Base-by-base conservation (phyloP, 2,113 vertebrate species). In the Trematocara marginatum region DNA sequence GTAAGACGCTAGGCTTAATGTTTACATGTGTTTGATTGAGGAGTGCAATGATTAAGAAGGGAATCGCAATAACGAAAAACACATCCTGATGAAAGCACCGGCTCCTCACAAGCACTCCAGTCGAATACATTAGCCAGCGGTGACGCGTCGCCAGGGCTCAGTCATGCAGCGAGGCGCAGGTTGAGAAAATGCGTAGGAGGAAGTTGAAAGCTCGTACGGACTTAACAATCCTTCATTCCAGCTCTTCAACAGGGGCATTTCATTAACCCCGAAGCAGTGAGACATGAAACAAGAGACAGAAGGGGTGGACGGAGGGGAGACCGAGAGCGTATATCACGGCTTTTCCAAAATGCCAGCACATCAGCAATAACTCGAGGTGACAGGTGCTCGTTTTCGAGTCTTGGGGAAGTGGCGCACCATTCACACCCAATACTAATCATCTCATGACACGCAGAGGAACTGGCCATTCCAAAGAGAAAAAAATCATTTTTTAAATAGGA, bases 191-290 rank as follows among this genome's bases (percentile, higher is more conserved):
- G 59, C 8, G 64, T 82, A 69, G 87, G 89, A 74, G 82, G 78
- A 80, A 74, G 84, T 23, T 79, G 49, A 66, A 47, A 82, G 85
- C 86, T 82, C 42, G 49, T 52, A 78, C 29, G 79, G 78, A 84
- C 80, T 92, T 82, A 86, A 93, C 83, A 83, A 94, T 74, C 81
- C 40, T 78, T 83, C 56, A 52, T 88, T 91, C 74, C 15, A 11
- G 42, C 82, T 85, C 84, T 87, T 88, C 89, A 91, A 82, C 38
- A 16, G 79, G 78, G 82, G 56, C 85, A 89, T 92, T 94, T 95
- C 92, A 95, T 95, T 95, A 94, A 92, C 94, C 92, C 79, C 1
- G 78, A 61, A 53, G 89, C 90, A 89, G 74, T 76, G 83, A 92
- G 78, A 90, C 87, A 86, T 89, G 82, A 91, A 85, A 87, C 52